Evolutionary conservation across 2,888 invertebrate species (phyloP).

Genomic region (Archips crataeganus): DNA sequence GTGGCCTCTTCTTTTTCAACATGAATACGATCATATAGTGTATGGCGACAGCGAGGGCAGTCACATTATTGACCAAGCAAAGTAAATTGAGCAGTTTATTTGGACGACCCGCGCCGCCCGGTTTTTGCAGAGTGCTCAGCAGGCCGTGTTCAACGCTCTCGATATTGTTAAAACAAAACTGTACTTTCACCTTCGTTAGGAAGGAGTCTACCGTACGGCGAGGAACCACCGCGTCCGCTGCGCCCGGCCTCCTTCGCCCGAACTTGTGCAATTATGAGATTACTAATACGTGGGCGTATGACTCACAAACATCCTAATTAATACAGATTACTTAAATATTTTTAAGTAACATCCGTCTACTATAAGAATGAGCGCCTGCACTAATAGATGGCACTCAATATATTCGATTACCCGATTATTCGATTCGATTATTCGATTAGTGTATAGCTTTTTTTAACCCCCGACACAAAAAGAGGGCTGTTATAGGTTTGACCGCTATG

Average conservation of each 20-base stretch:
- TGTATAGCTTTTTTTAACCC: no score
- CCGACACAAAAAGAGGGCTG: no score
- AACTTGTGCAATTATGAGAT: slow-evolving; percentile 19
- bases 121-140: slow-evolving; percentile 44
- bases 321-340: background rate
- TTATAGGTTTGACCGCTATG: no score
- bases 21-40: no score
- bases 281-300: slow-evolving; percentile 3
- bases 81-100: slow-evolving; percentile 38
- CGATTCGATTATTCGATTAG: no score
- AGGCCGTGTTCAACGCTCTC: slow-evolving; percentile 51
- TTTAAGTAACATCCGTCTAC: background rate
- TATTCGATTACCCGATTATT: no score
- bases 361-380: background rate
- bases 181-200: slow-evolving; percentile 56
- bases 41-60: background rate
- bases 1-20: background rate
- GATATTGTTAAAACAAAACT: slow-evolving; percentile 59
- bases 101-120: slow-evolving; percentile 32
- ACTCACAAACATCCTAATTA: background rate
- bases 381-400: no score
- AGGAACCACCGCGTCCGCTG: background rate
- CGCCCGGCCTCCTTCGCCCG: slow-evolving; percentile 2
- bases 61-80: slow-evolving; percentile 1
- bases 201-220: slow-evolving; percentile 26